phyloP scores from a whole-genome alignment of 2,797 vertebrate species.

The Rhinogobio ventralis region DNA sequence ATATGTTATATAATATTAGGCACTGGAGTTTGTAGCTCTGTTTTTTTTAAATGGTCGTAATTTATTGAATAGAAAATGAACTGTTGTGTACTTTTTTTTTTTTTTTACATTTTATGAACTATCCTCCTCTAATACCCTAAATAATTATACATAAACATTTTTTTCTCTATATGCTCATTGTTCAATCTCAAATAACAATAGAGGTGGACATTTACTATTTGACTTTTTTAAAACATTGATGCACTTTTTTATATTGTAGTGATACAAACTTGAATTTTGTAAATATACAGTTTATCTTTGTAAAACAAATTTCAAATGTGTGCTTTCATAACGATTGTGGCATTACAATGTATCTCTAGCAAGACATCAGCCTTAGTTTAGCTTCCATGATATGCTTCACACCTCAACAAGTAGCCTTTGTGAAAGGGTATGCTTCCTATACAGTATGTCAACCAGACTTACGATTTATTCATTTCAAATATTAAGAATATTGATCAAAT shows the following conservation, averaged over 20 bases:
- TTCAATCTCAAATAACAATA: conserved; percentile 57
- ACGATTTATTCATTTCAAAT: conserved; percentile 22
- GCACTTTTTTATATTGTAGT: conserved; percentile 84
- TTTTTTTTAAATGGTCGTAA: conserved; percentile 55
- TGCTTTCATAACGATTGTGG: conserved; percentile 65
- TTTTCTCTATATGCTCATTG: conserved; percentile 39
- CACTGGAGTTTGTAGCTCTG: conserved; percentile 62
- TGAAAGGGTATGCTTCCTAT: conserved; percentile 69
- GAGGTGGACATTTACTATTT: conserved; percentile 61
- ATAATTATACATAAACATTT: conserved; percentile 38
- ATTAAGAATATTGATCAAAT: conserved; percentile 28
- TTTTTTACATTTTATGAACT: conserved; percentile 31
- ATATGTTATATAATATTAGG: conserved; percentile 53
- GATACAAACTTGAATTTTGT: conserved; percentile 84
- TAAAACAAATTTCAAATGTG: conserved; percentile 60
- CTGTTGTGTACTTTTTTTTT: conserved; percentile 41
- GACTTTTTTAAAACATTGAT: conserved; percentile 70
- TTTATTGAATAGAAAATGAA: conserved; percentile 59
- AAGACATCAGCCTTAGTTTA: conserved; percentile 50
- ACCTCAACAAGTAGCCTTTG: conserved; percentile 71
- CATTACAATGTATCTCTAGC: conserved; percentile 67
- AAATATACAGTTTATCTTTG: conserved; percentile 77
- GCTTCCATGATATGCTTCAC: conserved; percentile 67
- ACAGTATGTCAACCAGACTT: conserved; percentile 46
- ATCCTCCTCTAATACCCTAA: conserved; percentile 43